These are phyloP conservation scores for Penaeus japonicus DNA, from an alignment of 1,140 invertebrate genomes.

Conservation along the genomic window DNA sequence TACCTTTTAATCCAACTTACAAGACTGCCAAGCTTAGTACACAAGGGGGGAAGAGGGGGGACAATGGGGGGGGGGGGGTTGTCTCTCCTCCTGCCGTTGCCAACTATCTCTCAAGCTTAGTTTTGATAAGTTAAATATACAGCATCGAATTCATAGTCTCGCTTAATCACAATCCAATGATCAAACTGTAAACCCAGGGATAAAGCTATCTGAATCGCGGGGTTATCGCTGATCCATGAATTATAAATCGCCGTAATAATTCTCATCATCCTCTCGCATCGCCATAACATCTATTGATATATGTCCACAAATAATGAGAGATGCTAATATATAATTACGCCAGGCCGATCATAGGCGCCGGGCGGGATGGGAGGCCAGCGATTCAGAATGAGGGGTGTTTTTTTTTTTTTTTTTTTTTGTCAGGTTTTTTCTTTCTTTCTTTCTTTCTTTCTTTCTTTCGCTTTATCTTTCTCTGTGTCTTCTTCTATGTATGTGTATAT, in stretches of 20 bases:
- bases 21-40: no score
- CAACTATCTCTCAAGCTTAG: neutral
- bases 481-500: no score
- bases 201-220: neutral
- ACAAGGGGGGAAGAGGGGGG: no score
- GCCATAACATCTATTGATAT: constrained; percentile 17
- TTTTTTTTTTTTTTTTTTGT: no score
- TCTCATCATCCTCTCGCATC: constrained; percentile 23
- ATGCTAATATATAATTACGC: neutral
- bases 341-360: neutral
- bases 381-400: no score
- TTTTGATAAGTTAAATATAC: neutral
- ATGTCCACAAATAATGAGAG: constrained; percentile 27
- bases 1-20: no score
- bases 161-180: neutral
- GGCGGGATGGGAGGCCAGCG: no score
- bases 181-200: neutral
- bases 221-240: neutral
- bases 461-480: no score
- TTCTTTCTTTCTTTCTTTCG: no score
- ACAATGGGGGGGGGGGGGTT: no score
- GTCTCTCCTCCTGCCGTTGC: no score
- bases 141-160: neutral
- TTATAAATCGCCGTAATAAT: constrained; percentile 11
- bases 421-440: no score